Conservation (phyloP, 2,888 invertebrate genomes). For the Pterostichus madidus region DNA sequence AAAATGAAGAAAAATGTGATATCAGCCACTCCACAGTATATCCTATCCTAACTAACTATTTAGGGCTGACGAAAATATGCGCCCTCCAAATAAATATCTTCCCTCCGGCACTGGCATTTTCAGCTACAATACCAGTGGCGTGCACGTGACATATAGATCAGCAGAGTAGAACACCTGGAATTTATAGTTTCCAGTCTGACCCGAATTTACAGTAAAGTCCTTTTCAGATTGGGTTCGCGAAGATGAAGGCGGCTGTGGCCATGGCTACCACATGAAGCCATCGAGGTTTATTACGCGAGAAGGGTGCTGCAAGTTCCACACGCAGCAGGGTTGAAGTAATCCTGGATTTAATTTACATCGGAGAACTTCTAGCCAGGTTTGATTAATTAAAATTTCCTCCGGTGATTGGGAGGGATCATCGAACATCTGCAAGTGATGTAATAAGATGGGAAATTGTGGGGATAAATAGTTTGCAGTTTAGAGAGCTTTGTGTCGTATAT, state of each 20-base stretch:
- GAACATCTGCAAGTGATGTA: conserved; percentile 33
- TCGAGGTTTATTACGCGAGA: conserved; percentile 28
- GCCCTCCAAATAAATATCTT: conserved; percentile 31
- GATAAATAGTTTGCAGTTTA: background rate
- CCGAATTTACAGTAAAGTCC: conserved; percentile 62
- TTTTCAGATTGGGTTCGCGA: conserved; percentile 61
- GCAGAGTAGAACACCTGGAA: conserved; percentile 55
- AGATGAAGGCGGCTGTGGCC: conserved; percentile 3
- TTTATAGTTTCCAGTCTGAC: conserved; percentile 63
- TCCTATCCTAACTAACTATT: background rate
- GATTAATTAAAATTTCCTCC: conserved; percentile 59
- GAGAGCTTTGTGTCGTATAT: too few species aligned
- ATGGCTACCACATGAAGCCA: background rate
- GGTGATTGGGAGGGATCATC: conserved; percentile 13
- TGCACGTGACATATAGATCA: conserved; percentile 59
- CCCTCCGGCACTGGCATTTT: conserved; percentile 25
- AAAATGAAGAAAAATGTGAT: too few species aligned
- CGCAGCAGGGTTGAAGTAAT: conserved; percentile 42
- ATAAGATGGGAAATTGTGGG: conserved; percentile 19
- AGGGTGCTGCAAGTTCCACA: background rate
- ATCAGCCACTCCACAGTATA: too few species aligned
- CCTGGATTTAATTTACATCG: conserved; percentile 59
- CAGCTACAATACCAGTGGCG: background rate
- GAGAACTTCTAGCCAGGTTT: conserved; percentile 24
- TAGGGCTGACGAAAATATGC: background rate